These are phyloP conservation scores for Crambe crambe DNA, from an alignment of 37 sponge, comb jelly and placozoan genomes.

Conservation along the genomic window DNA sequence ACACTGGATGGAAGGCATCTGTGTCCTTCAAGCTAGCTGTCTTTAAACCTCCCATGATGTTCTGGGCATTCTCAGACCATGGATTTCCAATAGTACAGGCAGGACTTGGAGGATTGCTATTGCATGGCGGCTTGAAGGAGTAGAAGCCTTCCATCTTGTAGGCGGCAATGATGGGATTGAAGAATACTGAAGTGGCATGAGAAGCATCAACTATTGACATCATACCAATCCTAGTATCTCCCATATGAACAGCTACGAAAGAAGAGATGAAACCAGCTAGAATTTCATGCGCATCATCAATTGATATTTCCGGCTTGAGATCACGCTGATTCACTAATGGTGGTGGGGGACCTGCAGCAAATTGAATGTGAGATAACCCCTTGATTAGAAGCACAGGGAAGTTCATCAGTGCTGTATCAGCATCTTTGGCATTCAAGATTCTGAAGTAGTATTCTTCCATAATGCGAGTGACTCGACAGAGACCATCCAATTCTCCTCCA, in stretches of 20 bases:
- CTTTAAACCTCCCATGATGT: slow-evolving; percentile 64
- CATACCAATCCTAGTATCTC: slow-evolving; percentile 1
- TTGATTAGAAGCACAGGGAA: slow-evolving; percentile 75
- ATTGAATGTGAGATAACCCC: slow-evolving; percentile 80
- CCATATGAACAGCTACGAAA: slow-evolving; percentile 17
- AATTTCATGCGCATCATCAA: slow-evolving; percentile 55
- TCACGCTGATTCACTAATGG: slow-evolving; percentile 60
- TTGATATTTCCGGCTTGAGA: slow-evolving; percentile 69
- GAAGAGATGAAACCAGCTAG: slow-evolving; percentile 36
- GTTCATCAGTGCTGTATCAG: not conserved
- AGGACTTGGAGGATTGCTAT: slow-evolving; percentile 56
- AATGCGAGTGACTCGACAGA: slow-evolving; percentile 72
- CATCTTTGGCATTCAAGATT: slow-evolving; percentile 21
- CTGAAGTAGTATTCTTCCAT: slow-evolving; percentile 76
- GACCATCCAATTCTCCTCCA: slow-evolving; percentile 86
- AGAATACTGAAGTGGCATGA: slow-evolving; percentile 24
- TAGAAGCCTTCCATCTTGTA: slow-evolving; percentile 80
- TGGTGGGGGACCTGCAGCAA: slow-evolving; percentile 65
- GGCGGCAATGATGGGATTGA: slow-evolving; percentile 65
- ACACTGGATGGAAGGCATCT: slow-evolving; percentile 82
- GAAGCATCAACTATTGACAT: not conserved
- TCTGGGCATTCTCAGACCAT: slow-evolving; percentile 58
- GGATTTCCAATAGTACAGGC: slow-evolving; percentile 61
- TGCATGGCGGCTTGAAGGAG: slow-evolving; percentile 82
- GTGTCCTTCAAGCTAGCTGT: slow-evolving; percentile 24